phyloP scores from a whole-genome alignment of 2,888 invertebrate species.

The Lycocerus yunnanus region DNA sequence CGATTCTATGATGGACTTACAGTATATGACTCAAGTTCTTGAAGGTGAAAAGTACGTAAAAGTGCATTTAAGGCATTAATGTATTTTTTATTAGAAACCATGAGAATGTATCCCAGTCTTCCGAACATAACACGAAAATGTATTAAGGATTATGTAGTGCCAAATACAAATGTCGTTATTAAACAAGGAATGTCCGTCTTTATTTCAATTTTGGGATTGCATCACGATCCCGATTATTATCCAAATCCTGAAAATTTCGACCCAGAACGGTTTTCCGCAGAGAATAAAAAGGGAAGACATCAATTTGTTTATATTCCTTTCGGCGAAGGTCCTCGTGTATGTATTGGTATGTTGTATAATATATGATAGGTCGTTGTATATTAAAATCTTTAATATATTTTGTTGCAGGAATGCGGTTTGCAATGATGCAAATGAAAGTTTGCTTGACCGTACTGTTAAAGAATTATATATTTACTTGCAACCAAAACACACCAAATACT shows the following conservation, averaged over 20 bases:
- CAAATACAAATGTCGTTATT: conserved; percentile 42
- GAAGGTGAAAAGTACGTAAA: conserved; percentile 43
- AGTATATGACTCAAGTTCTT: conserved; percentile 44
- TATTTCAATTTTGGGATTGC: background rate
- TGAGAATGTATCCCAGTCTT: conserved; percentile 48
- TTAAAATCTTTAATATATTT: background rate
- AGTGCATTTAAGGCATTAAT: background rate
- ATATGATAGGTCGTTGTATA: too few species aligned
- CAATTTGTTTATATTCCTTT: conserved; percentile 39
- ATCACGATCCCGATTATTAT: background rate
- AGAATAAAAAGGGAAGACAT: background rate
- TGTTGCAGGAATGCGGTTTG: conserved; percentile 33
- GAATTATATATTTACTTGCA: conserved; percentile 24
- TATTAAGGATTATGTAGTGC: conserved; percentile 42
- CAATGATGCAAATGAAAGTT: conserved; percentile 32
- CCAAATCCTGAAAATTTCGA: conserved; percentile 18
- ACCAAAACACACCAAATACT: conserved; percentile 13
- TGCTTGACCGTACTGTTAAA: conserved; percentile 25
- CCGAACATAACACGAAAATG: conserved; percentile 35
- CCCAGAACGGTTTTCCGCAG: conserved; percentile 27
- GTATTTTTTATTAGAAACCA: conserved; percentile 43
- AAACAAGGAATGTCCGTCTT: conserved; percentile 43
- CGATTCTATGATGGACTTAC: conserved; percentile 56
- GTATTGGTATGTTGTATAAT: too few species aligned
- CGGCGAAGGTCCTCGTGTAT: conserved; percentile 45